Conservation (phyloP, 2,888 invertebrate genomes). For the Psococerastis gibbosa region DNA sequence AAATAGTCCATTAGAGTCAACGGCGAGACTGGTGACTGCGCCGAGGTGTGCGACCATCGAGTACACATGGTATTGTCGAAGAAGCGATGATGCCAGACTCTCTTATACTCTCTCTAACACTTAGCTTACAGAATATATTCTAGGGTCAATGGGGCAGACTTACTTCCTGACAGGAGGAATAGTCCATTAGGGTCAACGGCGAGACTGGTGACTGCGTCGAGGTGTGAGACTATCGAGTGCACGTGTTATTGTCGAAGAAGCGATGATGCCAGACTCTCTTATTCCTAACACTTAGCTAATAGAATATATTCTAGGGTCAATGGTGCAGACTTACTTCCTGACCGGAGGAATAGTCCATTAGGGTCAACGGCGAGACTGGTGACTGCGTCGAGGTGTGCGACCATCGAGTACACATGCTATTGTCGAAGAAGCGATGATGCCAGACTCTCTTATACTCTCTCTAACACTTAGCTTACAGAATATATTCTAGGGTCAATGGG, state of each 20-base stretch:
- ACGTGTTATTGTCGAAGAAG: slow-evolving; percentile 92
- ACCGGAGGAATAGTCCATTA: slow-evolving; percentile 92
- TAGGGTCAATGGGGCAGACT: too few species aligned
- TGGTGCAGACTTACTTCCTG: slow-evolving; percentile 58
- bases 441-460: too few species aligned
- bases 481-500: too few species aligned
- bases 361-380: slow-evolving; percentile 97
- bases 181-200: slow-evolving; percentile 97
- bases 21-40: slow-evolving; percentile 92
- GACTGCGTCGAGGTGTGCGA: slow-evolving; percentile 96
- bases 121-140: too few species aligned
- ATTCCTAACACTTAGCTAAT: too few species aligned
- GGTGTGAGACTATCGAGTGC: slow-evolving; percentile 96
- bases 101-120: too few species aligned
- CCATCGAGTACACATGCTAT: slow-evolving; percentile 89
- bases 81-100: slow-evolving; percentile 95
- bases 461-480: too few species aligned
- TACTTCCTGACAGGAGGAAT: slow-evolving; percentile 90
- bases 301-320: too few species aligned
- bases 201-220: slow-evolving; percentile 94
- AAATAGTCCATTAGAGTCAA: slow-evolving; percentile 96
- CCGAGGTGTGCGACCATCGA: slow-evolving; percentile 99
- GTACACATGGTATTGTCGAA: slow-evolving; percentile 91
- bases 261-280: slow-evolving; percentile 96
- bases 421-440: slow-evolving; percentile 98